Base-by-base conservation (phyloP, 2,797 vertebrate species). In the Pseudochaenichthys georgianus region DNA sequence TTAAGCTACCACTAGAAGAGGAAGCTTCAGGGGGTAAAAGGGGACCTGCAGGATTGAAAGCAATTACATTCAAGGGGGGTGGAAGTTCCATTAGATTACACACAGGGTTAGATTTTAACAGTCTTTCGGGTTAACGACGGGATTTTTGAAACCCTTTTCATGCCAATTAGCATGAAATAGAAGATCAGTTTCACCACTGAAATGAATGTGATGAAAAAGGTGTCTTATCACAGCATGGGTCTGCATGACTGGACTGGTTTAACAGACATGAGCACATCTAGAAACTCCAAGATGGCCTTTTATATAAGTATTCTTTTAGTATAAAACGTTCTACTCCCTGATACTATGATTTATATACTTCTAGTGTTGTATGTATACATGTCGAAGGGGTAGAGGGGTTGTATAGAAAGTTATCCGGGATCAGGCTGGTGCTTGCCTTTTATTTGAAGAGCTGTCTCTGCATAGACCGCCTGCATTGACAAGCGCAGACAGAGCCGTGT, bases 401-500 rank as follows among this genome's bases (percentile, higher is more conserved):
- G 91, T 93, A 81, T 90, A 95, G 34, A 93, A 93, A 75, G 92
- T 93, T 67, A 95, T 92, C 63, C 42, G 55, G 31, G 55, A 64
- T 74, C 52, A 62, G 64, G 34, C 48, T 17, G 46, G 63, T 59
- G 79, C 94, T 93, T 92, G 94, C 97, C 96, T 95, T 92, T 97
- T 99, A 79, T 95, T 92, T 45, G 54, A 64, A 61, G 95, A 94
- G 61, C 90, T 97, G 78, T 93, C 94, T 68, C 83, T 89, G 83
- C 94, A 95, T 60, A 98, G 94, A 53, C 97, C 96, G 12, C 96
- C 97, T 54, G 95, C 92, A 52, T 95, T 95, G 63, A 93, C 95
- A 51, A 98, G 81, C 1, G 96, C 97, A 86, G 97, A 96, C 94
- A 97, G 94, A 0, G 95, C 93, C 0, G 97, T 98, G 82, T 93